These are phyloP conservation scores for Chymomyza caudatula DNA, from an alignment of 2,888 invertebrate species.

Conservation along the genomic window DNA sequence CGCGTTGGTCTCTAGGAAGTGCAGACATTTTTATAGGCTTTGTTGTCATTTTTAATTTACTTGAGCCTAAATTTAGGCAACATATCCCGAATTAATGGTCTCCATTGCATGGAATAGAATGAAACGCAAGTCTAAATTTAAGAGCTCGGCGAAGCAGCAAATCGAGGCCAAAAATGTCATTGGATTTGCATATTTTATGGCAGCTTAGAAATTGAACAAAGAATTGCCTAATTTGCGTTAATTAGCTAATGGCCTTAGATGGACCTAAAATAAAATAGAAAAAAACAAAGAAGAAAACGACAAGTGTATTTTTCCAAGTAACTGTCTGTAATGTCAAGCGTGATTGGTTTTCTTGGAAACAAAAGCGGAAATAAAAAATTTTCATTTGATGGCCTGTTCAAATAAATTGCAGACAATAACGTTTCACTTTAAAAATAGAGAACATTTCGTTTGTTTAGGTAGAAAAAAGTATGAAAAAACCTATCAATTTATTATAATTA, in stretches of 20 bases:
- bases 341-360: not conserved
- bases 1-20: constrained; percentile 10
- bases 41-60: constrained; percentile 45
- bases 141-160: too few relatives aligned
- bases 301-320: not conserved
- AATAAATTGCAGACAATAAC: not conserved
- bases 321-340: not conserved
- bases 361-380: not conserved
- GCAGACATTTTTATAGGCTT: constrained; percentile 9
- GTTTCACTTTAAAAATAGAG: not conserved
- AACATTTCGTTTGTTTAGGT: not conserved
- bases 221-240: constrained; percentile 14
- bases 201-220: not conserved
- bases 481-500: not conserved
- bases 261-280: not conserved
- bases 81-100: constrained; percentile 50
- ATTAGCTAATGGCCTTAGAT: constrained; percentile 2
- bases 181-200: constrained; percentile 13
- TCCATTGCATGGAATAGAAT: constrained; percentile 14
- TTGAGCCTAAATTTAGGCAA: constrained; percentile 25
- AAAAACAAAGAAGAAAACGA: not conserved
- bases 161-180: constrained; percentile 3
- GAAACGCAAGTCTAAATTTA: too few relatives aligned
- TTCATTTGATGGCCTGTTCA: not conserved
- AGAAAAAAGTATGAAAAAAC: not conserved